These are phyloP conservation scores for Carassius auratus DNA, from an alignment of 2,113 vertebrate species.

Conservation along the genomic window DNA sequence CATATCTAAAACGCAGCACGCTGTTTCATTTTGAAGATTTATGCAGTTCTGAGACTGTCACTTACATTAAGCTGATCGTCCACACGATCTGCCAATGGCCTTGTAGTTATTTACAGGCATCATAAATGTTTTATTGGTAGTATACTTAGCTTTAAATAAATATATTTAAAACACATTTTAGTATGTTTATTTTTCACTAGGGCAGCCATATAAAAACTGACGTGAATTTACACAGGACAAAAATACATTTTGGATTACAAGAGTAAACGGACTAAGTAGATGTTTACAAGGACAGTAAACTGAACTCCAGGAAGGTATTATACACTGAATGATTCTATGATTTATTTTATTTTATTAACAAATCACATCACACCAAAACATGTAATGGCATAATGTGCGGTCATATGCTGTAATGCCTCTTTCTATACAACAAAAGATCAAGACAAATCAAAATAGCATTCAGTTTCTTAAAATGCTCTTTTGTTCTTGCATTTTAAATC, in stretches of 20 bases:
- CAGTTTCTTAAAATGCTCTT: not conserved
- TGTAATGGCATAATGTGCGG: not conserved
- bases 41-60: not conserved
- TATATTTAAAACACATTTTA: too few relatives aligned
- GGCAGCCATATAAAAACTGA: too few relatives aligned
- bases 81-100: not conserved
- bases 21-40: not conserved
- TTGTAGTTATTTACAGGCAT: constrained; percentile 3
- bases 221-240: too few relatives aligned
- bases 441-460: not conserved
- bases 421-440: not conserved
- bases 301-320: too few relatives aligned
- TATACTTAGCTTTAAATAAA: too few relatives aligned
- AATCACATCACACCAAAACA: not conserved
- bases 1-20: not conserved
- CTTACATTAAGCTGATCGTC: not conserved
- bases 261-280: not conserved
- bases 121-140: not conserved
- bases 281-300: not conserved
- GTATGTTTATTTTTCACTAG: too few relatives aligned
- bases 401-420: not conserved
- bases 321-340: not conserved
- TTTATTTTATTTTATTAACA: not conserved
- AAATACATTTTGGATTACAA: too few relatives aligned
- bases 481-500: constrained; percentile 26